Base-by-base conservation (phyloP, 2,113 vertebrate genomes). In the Oxygymnocypris stewartii region DNA sequence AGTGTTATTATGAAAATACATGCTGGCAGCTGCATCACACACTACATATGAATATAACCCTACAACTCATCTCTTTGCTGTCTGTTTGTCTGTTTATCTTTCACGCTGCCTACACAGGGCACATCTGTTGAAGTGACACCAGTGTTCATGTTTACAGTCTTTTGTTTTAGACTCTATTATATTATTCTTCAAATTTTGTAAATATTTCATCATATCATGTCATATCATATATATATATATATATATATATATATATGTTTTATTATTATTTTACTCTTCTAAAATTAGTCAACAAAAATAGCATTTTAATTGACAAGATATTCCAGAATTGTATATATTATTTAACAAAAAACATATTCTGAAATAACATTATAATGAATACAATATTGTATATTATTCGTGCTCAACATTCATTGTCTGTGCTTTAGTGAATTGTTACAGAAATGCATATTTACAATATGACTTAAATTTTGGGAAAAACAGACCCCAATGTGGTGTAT, bases 1-100 rank as follows among this genome's bases (percentile, higher is more conserved):
- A 71, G 16, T 7, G 35, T 51, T 82, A 49, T 82, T 69, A 16
- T n/a, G 12, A 51, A 69, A 51, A 82, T 31, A 51, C 28, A 82
- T 31, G 81, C 63, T 71, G 80, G 69, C 10, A 20, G 44, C 18
- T 35, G 44, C 44, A 49, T 37, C 61, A 31, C 40, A 69, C 79
- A 44, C 31, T 37, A 31, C 37, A 69, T 20, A 47, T 31, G 25
- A 77, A 49, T 77, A 49, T 47, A 49, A 77, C n/a, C n/a, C 6
- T n/a, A 13, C n/a, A n/a, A n/a, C 6, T 31, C 1, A n/a, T 77
- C 9, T 77, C 6, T 77, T 61, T 61, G 20, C 20, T 61, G 23
- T 61, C 12, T 51, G 75, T 47, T 9, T 49, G 28, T 49, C 23
- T 28, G 2, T 44, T n/a, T 67, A 2, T 44, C 18, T 75, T n/a